Evolutionary conservation across 2,797 vertebrate species (phyloP).

Genomic region (Oryzias dopingdopingensis): DNA sequence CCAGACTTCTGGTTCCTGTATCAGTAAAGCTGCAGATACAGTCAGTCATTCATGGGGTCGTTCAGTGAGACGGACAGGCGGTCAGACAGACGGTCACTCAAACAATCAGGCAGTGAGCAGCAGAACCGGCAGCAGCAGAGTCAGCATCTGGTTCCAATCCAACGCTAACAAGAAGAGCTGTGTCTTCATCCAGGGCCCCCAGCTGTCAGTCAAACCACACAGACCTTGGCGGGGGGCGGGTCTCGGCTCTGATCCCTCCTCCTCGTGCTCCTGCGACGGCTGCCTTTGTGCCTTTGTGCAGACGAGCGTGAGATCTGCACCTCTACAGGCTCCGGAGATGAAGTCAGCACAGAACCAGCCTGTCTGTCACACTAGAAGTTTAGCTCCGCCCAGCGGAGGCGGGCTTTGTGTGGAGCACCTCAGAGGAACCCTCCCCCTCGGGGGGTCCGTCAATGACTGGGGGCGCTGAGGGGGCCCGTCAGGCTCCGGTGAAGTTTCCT

Average conservation of each 20-base stretch:
- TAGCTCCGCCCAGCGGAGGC: too few species aligned
- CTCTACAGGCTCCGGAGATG: background rate
- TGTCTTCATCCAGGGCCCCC: constrained; percentile 57
- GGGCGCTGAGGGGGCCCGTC: too few species aligned
- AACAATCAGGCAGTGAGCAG: constrained; percentile 37
- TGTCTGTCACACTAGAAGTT: too few species aligned
- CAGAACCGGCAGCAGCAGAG: constrained; percentile 68
- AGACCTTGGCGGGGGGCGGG: background rate
- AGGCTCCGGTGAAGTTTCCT: too few species aligned
- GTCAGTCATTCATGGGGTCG: constrained; percentile 1
- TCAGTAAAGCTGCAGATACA: background rate
- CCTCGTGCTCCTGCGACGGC: background rate
- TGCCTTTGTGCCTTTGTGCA: too few species aligned
- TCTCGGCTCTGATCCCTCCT: background rate
- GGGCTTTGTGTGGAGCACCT: too few species aligned
- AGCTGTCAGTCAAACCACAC: constrained; percentile 62
- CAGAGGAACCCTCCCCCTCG: too few species aligned
- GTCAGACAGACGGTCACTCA: constrained; percentile 20
- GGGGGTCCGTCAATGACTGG: too few species aligned
- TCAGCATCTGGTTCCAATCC: constrained; percentile 66
- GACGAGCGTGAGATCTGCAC: background rate
- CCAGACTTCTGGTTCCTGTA: too few species aligned
- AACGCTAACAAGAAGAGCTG: constrained; percentile 65
- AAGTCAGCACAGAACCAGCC: too few species aligned
- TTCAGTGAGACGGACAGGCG: constrained; percentile 5